Base-by-base conservation (phyloP, 2,797 vertebrate genomes). In the Iguana delicatissima region DNA sequence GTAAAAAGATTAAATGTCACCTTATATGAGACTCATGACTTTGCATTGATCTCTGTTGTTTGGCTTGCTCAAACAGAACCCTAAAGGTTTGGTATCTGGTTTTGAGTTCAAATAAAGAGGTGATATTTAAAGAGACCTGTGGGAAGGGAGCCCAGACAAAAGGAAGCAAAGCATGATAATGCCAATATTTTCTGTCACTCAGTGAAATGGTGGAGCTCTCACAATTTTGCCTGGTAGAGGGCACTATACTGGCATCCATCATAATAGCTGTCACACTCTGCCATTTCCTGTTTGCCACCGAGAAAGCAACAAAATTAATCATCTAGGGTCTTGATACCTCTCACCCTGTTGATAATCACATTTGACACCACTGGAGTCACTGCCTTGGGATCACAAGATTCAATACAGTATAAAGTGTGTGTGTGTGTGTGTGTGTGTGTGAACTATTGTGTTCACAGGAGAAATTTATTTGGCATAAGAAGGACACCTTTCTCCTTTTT, bases 111-210 rank as follows among this genome's bases (percentile, higher is more conserved):
- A 76, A 90, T 86, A 57, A 91, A 88, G 91, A 92, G 80, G 81
- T 93, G 90, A 59, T 91, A 91, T 91, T 92, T 89, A 92, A 96
- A 93, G 79, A 95, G 89, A 92, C 89, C 87, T 67, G 32, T 84
- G 93, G 93, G 91, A 91, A 93, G 80, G 84, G 86, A 94, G 89
- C 93, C 77, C 35, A 90, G 88, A 88, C 6, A 64, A 16, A 74
- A 32, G 0, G 35, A 88, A 93, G 7, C 89, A 90, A 89, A 9
- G 64, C 46, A 84, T 85, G 86, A 69, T 89, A 86, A 94, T 85
- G 88, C 92, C 93, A 93, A 85, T 92, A 94, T 87, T 80, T 94
- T 88, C 89, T 96, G 94, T 95, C 90, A 94, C 89, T 94, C 93
- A 92, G 91, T 93, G 93, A 93, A 95, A 84, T 91, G 89, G 93